Conservation (phyloP, 2,888 invertebrate species). For the Callyntrura guangdongensis region DNA sequence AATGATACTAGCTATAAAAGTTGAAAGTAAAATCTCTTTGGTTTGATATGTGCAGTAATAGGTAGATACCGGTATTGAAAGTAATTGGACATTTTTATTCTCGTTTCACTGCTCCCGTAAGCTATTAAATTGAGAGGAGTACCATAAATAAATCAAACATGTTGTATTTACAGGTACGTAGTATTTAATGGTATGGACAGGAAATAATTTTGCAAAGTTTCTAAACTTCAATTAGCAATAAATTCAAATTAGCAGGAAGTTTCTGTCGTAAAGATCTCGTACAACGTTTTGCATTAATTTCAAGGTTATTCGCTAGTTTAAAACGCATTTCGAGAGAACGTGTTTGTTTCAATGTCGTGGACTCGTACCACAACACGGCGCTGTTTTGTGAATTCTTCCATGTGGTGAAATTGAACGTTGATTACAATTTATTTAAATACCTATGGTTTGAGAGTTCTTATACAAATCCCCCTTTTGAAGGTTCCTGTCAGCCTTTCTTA, state of each 20-base stretch:
- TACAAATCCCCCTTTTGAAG: not conserved
- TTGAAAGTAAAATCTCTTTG: too few species aligned
- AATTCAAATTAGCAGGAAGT: not conserved
- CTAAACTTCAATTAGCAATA: constrained; percentile 20
- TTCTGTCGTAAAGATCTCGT: not conserved
- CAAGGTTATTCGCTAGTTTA: constrained; percentile 1
- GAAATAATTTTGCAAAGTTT: not conserved
- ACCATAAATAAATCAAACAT: too few species aligned
- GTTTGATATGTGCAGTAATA: too few species aligned
- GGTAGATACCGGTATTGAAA: too few species aligned
- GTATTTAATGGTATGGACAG: too few species aligned
- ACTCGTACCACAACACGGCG: not conserved
- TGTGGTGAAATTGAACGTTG: not conserved
- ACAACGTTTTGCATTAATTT: not conserved
- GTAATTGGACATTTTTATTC: too few species aligned
- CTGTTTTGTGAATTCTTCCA: too few species aligned
- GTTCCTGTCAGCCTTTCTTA: not conserved
- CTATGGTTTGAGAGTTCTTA: not conserved
- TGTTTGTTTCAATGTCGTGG: not conserved
- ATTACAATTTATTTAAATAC: constrained; percentile 18
- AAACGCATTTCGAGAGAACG: not conserved
- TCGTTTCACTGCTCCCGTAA: too few species aligned
- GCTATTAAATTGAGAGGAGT: too few species aligned
- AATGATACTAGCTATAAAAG: too few species aligned
- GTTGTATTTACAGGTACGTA: too few species aligned